These are phyloP conservation scores for Belonocnema kinseyi DNA, from an alignment of 1,140 invertebrate genomes.

Conservation along the genomic window DNA sequence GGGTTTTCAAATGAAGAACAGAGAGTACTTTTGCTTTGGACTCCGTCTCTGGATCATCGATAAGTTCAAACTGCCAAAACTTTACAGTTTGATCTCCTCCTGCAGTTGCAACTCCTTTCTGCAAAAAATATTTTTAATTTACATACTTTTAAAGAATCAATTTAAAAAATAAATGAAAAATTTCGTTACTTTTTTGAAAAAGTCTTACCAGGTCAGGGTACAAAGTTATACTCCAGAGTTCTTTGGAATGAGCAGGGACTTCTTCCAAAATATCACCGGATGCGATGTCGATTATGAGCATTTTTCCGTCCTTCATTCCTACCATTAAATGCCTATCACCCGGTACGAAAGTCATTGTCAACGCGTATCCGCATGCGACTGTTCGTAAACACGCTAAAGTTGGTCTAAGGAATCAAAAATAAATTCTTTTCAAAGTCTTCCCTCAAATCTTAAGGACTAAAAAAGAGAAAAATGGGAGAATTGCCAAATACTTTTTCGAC, in stretches of 20 bases:
- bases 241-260: slow-evolving; percentile 86
- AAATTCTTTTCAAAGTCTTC: slow-evolving; percentile 2
- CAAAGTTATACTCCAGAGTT: slow-evolving; percentile 87
- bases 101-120: slow-evolving; percentile 89
- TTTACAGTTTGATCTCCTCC: slow-evolving; percentile 93
- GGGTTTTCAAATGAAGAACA: slow-evolving; percentile 85
- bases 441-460: background rate
- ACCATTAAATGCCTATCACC: slow-evolving; percentile 94
- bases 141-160: no score
- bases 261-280: slow-evolving; percentile 86
- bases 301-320: slow-evolving; percentile 90
- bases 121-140: slow-evolving; percentile 40
- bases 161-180: no score
- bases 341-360: slow-evolving; percentile 89
- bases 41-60: slow-evolving; percentile 79
- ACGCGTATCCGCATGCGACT: slow-evolving; percentile 81
- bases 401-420: slow-evolving; percentile 74
- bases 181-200: background rate
- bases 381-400: slow-evolving; percentile 90
- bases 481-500: no score
- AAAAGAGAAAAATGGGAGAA: background rate
- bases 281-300: slow-evolving; percentile 92
- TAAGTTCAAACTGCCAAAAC: slow-evolving; percentile 95
- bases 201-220: slow-evolving; percentile 82
- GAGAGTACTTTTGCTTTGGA: slow-evolving; percentile 85